Percentiles rank a stretch among this genome's conserved stretches.
These are phyloP conservation scores for Lagopus muta DNA, from an alignment of 2,113 vertebrate species.

Conservation along the genomic window DNA sequence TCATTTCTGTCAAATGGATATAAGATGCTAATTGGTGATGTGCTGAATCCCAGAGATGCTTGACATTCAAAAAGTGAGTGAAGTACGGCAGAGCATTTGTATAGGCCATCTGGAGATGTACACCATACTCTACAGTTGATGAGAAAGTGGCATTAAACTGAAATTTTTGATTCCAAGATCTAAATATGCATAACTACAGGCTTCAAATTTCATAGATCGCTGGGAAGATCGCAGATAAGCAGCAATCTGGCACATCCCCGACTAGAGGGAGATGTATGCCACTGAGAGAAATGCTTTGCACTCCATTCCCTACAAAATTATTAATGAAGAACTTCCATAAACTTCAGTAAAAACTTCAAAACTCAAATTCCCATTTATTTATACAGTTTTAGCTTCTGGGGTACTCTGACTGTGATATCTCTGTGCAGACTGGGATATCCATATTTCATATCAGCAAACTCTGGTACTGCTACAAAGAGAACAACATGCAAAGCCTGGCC, in stretches of 20 bases:
- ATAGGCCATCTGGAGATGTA: constrained; percentile 83
- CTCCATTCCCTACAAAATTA: constrained; percentile 33
- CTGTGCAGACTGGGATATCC: not conserved
- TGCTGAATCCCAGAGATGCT: constrained; percentile 84
- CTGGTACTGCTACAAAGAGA: not conserved
- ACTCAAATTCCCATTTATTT: not conserved
- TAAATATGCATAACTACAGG: constrained; percentile 76
- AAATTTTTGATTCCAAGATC: constrained; percentile 73
- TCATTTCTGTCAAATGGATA: constrained; percentile 78
- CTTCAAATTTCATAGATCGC: constrained; percentile 65
- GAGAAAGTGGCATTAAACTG: constrained; percentile 78
- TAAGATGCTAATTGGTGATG: constrained; percentile 82
- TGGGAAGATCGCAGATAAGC: constrained; percentile 30
- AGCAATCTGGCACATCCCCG: constrained; percentile 45
- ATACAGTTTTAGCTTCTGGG: not conserved
- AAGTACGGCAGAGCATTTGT: constrained; percentile 82
- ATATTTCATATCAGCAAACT: not conserved
- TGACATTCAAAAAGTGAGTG: constrained; percentile 83
- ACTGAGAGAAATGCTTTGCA: constrained; percentile 11
- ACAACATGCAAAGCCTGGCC: not conserved
- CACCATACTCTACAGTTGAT: constrained; percentile 72
- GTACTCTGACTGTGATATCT: not conserved
- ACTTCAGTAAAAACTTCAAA: not conserved
- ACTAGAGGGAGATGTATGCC: not conserved
- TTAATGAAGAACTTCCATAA: constrained; percentile 40